A percentile compares a stretch with the other conserved stretches of the same genome.
These are phyloP conservation scores for Drosophila nigritarsus DNA, from an alignment of 2,888 invertebrate genomes.

Conservation along the genomic window DNA sequence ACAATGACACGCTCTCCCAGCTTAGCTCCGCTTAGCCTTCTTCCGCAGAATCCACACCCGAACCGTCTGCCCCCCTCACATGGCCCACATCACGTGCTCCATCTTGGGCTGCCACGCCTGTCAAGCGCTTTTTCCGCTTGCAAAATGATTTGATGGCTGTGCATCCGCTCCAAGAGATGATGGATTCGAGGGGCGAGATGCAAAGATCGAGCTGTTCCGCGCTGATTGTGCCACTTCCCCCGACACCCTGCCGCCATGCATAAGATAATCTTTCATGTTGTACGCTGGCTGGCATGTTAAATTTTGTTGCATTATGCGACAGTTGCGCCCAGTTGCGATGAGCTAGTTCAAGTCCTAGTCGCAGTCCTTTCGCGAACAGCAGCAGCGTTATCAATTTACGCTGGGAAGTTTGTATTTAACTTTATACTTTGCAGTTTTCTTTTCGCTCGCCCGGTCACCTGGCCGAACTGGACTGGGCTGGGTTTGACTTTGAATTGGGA, in stretches of 20 bases:
- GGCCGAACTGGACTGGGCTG: slow-evolving; percentile 10
- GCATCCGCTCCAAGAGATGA: slow-evolving; percentile 66
- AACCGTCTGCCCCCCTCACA: background rate
- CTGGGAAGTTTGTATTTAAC: slow-evolving; percentile 81
- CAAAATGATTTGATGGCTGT: slow-evolving; percentile 83
- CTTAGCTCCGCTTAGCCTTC: slow-evolving; percentile 2
- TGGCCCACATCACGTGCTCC: slow-evolving; percentile 36
- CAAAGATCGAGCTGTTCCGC: slow-evolving; percentile 39
- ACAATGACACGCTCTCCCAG: slow-evolving; percentile 39
- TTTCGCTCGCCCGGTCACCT: slow-evolving; percentile 27
- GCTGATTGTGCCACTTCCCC: slow-evolving; percentile 49
- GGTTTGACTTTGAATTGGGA: slow-evolving; percentile 9
- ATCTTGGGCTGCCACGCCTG: slow-evolving; percentile 52
- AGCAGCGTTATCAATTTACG: slow-evolving; percentile 77
- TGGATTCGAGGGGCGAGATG: background rate
- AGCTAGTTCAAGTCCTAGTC: slow-evolving; percentile 24
- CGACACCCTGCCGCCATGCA: slow-evolving; percentile 47
- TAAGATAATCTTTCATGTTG: slow-evolving; percentile 77
- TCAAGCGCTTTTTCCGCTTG: slow-evolving; percentile 80
- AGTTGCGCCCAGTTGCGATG: slow-evolving; percentile 39
- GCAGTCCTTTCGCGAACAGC: background rate
- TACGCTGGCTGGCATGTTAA: slow-evolving; percentile 44
- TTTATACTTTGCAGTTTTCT: slow-evolving; percentile 71
- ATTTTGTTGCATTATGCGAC: slow-evolving; percentile 72
- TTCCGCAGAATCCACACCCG: background rate